phyloP scores from a whole-genome alignment of 1,140 invertebrate species.

The Bombus breviceps region DNA sequence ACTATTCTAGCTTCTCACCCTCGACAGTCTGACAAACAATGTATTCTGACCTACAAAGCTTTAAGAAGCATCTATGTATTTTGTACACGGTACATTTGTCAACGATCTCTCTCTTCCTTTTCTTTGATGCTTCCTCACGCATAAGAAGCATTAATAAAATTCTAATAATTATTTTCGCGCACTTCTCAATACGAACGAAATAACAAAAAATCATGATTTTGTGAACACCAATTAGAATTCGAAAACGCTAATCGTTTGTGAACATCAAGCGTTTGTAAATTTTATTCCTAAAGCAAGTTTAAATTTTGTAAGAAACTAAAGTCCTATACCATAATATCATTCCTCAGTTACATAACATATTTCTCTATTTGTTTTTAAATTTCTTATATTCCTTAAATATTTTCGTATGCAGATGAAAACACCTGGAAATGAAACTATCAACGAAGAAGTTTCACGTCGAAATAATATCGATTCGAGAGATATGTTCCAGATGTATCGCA shows the following conservation, averaged over 20 bases:
- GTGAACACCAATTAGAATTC: background rate
- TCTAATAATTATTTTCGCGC: background rate
- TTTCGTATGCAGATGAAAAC: background rate
- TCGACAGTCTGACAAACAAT: conserved; percentile 49
- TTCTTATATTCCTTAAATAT: background rate
- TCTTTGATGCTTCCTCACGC: background rate
- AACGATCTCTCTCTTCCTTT: background rate
- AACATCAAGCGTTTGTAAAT: background rate
- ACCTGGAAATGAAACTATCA: background rate
- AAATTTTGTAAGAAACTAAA: background rate
- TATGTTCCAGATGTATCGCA: background rate
- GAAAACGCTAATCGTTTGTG: background rate
- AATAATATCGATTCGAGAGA: background rate
- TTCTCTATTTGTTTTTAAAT: background rate
- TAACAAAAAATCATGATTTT: background rate
- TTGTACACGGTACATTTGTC: conserved; percentile 9
- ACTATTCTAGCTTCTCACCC: conserved; percentile 5
- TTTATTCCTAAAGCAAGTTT: background rate
- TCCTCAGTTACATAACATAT: too few relatives aligned
- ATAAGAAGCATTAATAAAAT: background rate
- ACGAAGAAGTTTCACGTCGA: background rate
- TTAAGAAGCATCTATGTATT: conserved; percentile 15
- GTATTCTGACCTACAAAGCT: conserved; percentile 42
- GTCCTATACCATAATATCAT: too few relatives aligned
- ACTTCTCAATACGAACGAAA: too few relatives aligned